phyloP scores from a whole-genome alignment of 2,113 vertebrate species.

The Notarius lentiginosus region DNA sequence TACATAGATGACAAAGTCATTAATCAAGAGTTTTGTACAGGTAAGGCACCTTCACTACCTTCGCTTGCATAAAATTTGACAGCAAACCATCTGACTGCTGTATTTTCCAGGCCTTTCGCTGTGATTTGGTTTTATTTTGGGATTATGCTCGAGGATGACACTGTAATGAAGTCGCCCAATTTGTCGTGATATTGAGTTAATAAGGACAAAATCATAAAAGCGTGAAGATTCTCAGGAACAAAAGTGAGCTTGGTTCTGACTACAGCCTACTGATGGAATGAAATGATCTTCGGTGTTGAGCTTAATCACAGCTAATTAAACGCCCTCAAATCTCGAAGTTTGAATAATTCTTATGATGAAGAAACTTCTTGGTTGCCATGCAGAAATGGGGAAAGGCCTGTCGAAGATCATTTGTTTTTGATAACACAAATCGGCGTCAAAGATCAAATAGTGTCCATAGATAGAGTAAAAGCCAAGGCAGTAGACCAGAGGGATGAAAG shows the following conservation, averaged over 20 bases:
- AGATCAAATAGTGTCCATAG: conserved; percentile 65
- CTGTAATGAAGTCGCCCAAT: conserved; percentile 10
- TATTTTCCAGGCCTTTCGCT: background rate
- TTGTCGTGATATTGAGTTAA: conserved; percentile 25
- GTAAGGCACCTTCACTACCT: background rate
- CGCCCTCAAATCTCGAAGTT: conserved; percentile 17
- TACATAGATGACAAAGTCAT: conserved; percentile 2
- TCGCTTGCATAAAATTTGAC: background rate
- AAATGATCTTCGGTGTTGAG: background rate
- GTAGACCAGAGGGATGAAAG: conserved; percentile 43
- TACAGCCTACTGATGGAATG: conserved; percentile 5
- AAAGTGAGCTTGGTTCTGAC: conserved; percentile 31
- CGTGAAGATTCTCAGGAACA: conserved; percentile 27
- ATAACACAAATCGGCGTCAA: conserved; percentile 62
- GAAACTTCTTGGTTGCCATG: conserved; percentile 5
- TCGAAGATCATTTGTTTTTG: conserved; percentile 62
- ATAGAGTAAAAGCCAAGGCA: conserved; percentile 54
- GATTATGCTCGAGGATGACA: background rate
- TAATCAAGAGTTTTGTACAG: conserved; percentile 9
- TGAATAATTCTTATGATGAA: conserved; percentile 18
- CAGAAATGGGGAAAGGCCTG: conserved; percentile 25
- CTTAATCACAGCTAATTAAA: conserved; percentile 47
- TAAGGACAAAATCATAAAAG: conserved; percentile 38
- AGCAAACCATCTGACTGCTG: background rate
- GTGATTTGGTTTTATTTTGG: conserved; percentile 27